Evolutionary conservation across 2,113 vertebrate genomes (phyloP), one percentile per base, ranked within the genome.

Genomic region (Rhynchopsitta pachyrhyncha): DNA sequence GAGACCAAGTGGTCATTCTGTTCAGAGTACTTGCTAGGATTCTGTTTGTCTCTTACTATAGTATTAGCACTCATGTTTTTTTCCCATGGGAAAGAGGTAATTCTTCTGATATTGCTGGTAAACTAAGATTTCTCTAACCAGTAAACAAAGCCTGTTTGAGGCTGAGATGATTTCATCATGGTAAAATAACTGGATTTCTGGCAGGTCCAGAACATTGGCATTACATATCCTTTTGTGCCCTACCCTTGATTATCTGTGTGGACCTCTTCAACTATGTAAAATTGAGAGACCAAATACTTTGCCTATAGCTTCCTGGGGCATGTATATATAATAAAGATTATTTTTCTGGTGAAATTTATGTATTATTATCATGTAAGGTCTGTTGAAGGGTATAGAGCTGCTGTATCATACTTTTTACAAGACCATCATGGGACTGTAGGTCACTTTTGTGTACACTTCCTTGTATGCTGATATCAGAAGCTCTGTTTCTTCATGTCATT

Each of bases 261-360:
- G 85, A 50, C 27, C 77, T 82, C 25, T 39, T 86, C 75, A 64
- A 31, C 35, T 75, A 14, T 17, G 3, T 75, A 42, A 49, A 82
- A 88, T 62, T 37, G 60, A 44, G 64, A 84, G 93, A 96, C 88
- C 95, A 90, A 79, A 82, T 49, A 63, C 31, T 92, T 94, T 81
- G 28, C 75, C 66, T 86, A 29, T 50, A 92, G 24, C 33, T 88
- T 93, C 64, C 73, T 44, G 47, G 82, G 35, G 18, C 64, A 6
- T 31, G 82, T 95, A 77, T 91, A 87, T 95, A 86, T 62, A 97
- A 97, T 97, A 97, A 97, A 97, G 82, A 90, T 91, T 95, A 96
- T 97, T 97, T 97, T 97, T 94, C 42, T 55, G 78, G 82, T 57
- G 33, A 52, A 44, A 57, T 87, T 70, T 18, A 13, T 74, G 20